These are phyloP conservation scores for Gopherus evgoodei DNA, from an alignment of 2,113 vertebrate species.

Conservation along the genomic window DNA sequence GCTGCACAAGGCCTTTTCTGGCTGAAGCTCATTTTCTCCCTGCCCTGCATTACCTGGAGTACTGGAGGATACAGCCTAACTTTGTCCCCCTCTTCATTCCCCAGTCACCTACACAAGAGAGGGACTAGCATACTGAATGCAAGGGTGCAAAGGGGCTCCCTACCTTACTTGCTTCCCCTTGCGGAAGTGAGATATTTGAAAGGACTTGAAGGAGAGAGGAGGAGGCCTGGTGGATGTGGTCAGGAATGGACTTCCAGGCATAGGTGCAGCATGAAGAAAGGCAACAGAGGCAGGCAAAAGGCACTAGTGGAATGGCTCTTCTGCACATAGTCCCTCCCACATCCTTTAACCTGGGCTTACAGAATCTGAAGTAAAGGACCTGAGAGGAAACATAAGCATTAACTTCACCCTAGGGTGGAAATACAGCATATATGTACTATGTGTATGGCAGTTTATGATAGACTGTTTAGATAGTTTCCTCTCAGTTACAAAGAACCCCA, in stretches of 20 bases:
- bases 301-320: neutral
- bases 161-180: neutral
- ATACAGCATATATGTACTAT: neutral
- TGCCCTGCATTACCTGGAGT: neutral
- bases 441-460: neutral
- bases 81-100: neutral
- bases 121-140: neutral
- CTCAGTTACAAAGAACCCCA: neutral
- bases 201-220: neutral
- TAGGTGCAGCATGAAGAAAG: neutral
- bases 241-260: neutral
- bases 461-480: neutral
- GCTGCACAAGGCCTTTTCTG: neutral
- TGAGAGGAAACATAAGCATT: neutral
- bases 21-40: neutral
- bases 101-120: neutral
- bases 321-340: neutral
- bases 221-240: neutral
- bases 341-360: neutral
- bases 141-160: neutral
- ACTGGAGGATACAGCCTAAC: neutral
- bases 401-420: neutral
- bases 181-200: neutral
- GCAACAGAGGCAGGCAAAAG: neutral
- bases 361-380: neutral